Conservation (phyloP, 1,140 invertebrate genomes). For the Galleria mellonella region DNA sequence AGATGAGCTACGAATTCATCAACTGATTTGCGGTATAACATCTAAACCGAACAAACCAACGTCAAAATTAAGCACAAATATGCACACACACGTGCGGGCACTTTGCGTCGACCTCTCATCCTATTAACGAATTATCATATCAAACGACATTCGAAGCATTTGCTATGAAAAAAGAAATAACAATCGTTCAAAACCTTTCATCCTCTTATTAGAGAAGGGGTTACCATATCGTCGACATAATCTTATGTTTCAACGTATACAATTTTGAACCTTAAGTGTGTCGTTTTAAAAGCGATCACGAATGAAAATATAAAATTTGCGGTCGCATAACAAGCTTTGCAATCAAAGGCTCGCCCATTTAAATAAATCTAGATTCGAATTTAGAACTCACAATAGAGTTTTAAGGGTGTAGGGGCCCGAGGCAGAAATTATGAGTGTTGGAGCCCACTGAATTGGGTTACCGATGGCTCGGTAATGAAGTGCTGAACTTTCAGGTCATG, state of each 20-base stretch:
- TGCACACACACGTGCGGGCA: conserved; percentile 46
- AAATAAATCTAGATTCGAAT: conserved; percentile 60
- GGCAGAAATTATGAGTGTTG: conserved; percentile 34
- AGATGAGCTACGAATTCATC: too few species aligned
- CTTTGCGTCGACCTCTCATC: conserved; percentile 31
- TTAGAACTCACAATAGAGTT: conserved; percentile 29
- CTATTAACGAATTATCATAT: conserved; percentile 68
- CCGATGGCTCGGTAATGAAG: conserved; percentile 43
- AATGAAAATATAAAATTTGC: background rate
- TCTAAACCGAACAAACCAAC: background rate
- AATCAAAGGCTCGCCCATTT: conserved; percentile 61
- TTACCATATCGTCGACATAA: conserved; percentile 14
- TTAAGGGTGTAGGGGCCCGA: conserved; percentile 30
- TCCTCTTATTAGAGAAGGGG: conserved; percentile 61
- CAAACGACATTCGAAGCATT: conserved; percentile 53
- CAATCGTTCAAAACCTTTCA: conserved; percentile 59
- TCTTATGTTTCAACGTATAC: background rate
- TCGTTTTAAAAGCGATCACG: background rate
- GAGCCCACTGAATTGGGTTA: conserved; percentile 30
- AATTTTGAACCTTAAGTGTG: background rate
- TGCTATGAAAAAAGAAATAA: conserved; percentile 39
- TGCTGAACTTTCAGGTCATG: conserved; percentile 52
- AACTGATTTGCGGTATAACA: too few species aligned
- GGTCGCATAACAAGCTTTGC: conserved; percentile 14
- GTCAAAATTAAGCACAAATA: conserved; percentile 29